Evolutionary conservation across 2,797 vertebrate species (phyloP).

Genomic region (Sternotherus odoratus): DNA sequence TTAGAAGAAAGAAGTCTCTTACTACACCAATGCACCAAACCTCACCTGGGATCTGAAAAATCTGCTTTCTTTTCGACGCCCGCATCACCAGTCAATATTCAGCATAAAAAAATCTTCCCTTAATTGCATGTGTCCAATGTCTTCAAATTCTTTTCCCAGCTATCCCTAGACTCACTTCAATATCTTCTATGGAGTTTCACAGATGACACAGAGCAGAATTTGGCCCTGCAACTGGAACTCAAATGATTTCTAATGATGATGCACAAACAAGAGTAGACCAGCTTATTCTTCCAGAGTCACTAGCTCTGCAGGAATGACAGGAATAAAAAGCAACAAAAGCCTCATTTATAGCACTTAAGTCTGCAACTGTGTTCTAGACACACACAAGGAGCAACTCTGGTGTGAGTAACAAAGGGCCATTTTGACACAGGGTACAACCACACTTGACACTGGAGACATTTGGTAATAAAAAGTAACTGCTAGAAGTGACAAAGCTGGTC

Average conservation of each 20-base stretch:
- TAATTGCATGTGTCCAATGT: accelerated
- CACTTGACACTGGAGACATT: background rate
- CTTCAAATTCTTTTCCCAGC: background rate
- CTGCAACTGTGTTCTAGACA: background rate
- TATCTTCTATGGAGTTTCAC: background rate
- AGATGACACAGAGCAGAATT: accelerated
- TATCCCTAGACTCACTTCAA: background rate
- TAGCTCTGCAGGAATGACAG: accelerated
- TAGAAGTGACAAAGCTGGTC: background rate
- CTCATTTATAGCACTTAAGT: background rate
- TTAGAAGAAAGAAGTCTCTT: background rate
- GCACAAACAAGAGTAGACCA: accelerated
- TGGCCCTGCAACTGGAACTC: accelerated
- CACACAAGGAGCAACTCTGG: background rate
- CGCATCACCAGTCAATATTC: accelerated
- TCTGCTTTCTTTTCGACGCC: background rate
- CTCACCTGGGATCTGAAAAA: background rate
- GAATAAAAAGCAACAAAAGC: background rate
- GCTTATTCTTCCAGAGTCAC: accelerated
- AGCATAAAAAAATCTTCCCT: background rate
- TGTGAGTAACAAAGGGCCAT: background rate
- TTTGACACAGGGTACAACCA: background rate
- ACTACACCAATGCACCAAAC: background rate
- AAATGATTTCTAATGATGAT: background rate
- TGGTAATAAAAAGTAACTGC: constrained; percentile 10